Percentiles rank a stretch among this genome's conserved stretches.
These are phyloP conservation scores for Drosophila glabriapex DNA, from an alignment of 2,888 invertebrate species.

Conservation along the genomic window DNA sequence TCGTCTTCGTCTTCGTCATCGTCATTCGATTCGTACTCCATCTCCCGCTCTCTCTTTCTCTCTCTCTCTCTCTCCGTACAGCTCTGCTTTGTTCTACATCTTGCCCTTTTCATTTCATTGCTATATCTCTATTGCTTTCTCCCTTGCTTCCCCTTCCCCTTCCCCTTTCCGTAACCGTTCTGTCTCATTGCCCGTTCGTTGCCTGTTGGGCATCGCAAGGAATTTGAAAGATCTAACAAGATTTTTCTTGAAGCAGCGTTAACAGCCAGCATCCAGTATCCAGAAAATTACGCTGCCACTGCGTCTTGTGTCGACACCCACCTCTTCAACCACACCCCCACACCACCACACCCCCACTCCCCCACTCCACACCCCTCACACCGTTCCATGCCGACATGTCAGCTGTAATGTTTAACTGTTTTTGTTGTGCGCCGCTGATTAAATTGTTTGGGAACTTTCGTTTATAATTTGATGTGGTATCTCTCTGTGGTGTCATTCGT, in stretches of 20 bases:
- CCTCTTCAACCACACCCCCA: not conserved
- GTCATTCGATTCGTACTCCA: conserved; percentile 30
- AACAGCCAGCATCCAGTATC: conserved; percentile 40
- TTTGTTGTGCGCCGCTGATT: conserved; percentile 71
- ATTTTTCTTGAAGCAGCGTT: conserved; percentile 59
- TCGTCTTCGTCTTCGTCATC: not conserved
- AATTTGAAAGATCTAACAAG: conserved; percentile 71
- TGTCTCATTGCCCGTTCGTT: conserved; percentile 28
- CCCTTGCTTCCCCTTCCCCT: not conserved
- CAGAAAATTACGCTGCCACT: not conserved
- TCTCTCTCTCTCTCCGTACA: not conserved
- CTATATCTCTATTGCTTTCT: conserved; percentile 6
- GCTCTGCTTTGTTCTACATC: conserved; percentile 9
- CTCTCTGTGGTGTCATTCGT: conserved; percentile 48
- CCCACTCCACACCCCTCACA: not conserved
- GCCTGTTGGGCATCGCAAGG: conserved; percentile 46
- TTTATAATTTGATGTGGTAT: conserved; percentile 72
- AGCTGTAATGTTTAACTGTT: conserved; percentile 31
- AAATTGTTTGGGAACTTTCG: conserved; percentile 74
- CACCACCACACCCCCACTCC: not conserved
- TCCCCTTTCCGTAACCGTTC: conserved; percentile 2
- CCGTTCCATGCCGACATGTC: conserved; percentile 1
- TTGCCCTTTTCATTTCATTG: conserved; percentile 11
- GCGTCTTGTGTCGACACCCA: conserved; percentile 12
- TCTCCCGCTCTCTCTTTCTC: not conserved